phyloP scores from a whole-genome alignment of 64 coral and sea anemone genomes.

The Actinia tenebrosa region DNA sequence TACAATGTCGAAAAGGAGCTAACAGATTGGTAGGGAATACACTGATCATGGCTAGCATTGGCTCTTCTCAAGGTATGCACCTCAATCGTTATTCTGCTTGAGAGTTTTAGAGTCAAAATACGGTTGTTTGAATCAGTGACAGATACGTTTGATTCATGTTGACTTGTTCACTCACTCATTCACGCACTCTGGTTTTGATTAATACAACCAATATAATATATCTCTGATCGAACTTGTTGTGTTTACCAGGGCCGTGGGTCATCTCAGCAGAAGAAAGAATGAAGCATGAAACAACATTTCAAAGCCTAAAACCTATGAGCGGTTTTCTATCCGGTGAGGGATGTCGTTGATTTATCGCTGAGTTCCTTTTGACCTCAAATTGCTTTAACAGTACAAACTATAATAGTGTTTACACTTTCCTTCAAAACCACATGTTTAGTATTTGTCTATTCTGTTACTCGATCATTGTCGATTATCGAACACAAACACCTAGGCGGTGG shows the following conservation, averaged over 20 bases:
- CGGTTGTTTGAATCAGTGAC: background rate
- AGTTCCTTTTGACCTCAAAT: background rate
- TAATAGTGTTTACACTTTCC: background rate
- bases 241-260: constrained; percentile 57
- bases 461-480: background rate
- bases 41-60: constrained; percentile 15
- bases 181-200: background rate
- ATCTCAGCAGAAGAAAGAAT: constrained; percentile 77
- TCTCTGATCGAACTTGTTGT: background rate
- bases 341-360: background rate
- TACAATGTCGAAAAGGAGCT: background rate
- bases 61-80: constrained; percentile 13
- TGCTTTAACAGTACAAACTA: background rate
- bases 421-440: background rate
- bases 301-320: constrained; percentile 73
- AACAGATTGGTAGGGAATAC: background rate
- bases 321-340: constrained; percentile 79
- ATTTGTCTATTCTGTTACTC: background rate
- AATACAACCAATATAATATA: background rate
- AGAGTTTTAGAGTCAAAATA: background rate
- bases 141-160: background rate
- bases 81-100: background rate
- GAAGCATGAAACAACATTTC: constrained; percentile 96
- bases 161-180: background rate
- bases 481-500: background rate